Conservation (phyloP, 2,797 vertebrate species). For the Cryptoblepharus egeriae region DNA sequence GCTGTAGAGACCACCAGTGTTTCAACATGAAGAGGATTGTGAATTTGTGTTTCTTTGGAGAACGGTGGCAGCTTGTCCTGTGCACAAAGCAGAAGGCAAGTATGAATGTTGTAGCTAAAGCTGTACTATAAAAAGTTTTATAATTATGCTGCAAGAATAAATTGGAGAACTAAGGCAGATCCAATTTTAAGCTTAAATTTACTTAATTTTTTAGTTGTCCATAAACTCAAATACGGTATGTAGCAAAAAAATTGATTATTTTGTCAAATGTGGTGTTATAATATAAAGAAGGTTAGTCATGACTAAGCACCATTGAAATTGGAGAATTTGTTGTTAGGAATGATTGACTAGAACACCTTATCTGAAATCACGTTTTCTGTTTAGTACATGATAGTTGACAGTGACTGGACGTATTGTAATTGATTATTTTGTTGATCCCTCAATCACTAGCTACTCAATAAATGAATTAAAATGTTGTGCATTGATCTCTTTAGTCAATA, state of each 20-base stretch:
- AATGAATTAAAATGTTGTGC: not conserved
- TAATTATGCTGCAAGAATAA: not conserved
- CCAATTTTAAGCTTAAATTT: not conserved
- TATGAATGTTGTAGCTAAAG: too few species aligned
- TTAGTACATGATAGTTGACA: too few species aligned
- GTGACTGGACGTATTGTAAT: too few species aligned
- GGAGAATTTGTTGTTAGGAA: too few species aligned
- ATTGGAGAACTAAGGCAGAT: not conserved
- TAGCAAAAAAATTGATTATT: not conserved
- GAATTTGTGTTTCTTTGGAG: constrained; percentile 95
- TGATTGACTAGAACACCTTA: too few species aligned
- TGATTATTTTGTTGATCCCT: not conserved
- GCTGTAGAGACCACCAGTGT: constrained; percentile 87
- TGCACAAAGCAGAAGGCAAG: constrained; percentile 82
- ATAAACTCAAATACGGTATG: not conserved
- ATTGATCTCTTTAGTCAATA: not conserved
- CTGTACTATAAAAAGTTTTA: not conserved
- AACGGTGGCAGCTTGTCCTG: constrained; percentile 90
- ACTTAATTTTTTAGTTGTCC: not conserved
- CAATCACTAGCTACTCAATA: not conserved
- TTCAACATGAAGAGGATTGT: constrained; percentile 85
- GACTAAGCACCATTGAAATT: too few species aligned
- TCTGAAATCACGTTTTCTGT: too few species aligned
- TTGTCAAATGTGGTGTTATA: too few species aligned
- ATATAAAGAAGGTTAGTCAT: too few species aligned